These are phyloP conservation scores for Macrotus californicus DNA, from an alignment of 2,113 vertebrate species.

Conservation along the genomic window DNA sequence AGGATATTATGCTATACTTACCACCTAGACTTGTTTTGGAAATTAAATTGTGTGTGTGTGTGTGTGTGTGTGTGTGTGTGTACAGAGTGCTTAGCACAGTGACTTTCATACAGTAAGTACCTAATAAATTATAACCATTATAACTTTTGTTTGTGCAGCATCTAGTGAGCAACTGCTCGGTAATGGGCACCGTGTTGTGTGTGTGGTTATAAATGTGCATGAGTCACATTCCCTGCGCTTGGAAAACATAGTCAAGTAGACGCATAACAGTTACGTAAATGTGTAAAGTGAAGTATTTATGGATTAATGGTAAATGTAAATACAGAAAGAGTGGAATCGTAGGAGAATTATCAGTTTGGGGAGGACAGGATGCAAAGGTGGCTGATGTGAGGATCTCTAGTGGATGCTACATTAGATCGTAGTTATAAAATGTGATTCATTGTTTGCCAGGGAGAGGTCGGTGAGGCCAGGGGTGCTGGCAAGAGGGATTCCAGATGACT, in stretches of 20 bases:
- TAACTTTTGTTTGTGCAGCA: not conserved
- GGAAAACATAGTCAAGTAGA: not conserved
- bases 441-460: not conserved
- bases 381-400: not conserved
- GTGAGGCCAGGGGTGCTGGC: not conserved
- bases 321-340: not conserved
- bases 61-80: not conserved
- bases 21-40: not conserved
- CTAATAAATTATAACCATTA: not conserved
- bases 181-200: not conserved
- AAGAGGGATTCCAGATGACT: not conserved
- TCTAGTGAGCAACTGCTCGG: not conserved
- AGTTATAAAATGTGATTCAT: not conserved
- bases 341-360: not conserved
- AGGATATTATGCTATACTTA: not conserved
- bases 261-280: not conserved
- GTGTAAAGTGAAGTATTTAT: not conserved
- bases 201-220: not conserved
- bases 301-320: not conserved
- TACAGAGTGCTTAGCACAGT: not conserved
- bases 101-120: not conserved
- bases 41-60: not conserved
- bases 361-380: not conserved
- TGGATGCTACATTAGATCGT: not conserved
- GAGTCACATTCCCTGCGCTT: not conserved